Conservation (phyloP, 2,113 vertebrate species). For the Menidia beryllina region DNA sequence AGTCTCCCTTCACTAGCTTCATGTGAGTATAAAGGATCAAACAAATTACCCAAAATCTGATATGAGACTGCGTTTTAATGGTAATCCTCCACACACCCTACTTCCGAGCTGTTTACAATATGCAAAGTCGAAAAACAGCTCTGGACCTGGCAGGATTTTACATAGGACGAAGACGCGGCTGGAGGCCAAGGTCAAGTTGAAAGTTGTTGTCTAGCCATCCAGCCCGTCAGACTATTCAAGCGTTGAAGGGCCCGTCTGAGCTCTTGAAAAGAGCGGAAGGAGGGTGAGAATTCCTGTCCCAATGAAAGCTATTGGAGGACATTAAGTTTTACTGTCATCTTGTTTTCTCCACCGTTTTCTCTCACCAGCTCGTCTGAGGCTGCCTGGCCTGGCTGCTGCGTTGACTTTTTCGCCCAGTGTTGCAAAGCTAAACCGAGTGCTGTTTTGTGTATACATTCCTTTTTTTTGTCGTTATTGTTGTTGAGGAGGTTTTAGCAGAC, state of each 20-base stretch:
- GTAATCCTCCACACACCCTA: not conserved
- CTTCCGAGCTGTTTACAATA: slow-evolving; percentile 68
- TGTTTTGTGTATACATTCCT: not conserved
- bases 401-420: slow-evolving; percentile 1
- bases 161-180: slow-evolving; percentile 85
- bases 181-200: slow-evolving; percentile 99
- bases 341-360: slow-evolving; percentile 58
- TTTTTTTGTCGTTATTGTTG: not conserved
- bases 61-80: not conserved
- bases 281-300: slow-evolving; percentile 80
- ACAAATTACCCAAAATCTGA: slow-evolving; percentile 1
- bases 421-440: slow-evolving; percentile 35
- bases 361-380: slow-evolving; percentile 41
- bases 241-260: slow-evolving; percentile 78
- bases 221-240: slow-evolving; percentile 84
- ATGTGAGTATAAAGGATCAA: not conserved
- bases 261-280: slow-evolving; percentile 76
- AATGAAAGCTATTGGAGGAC: slow-evolving; percentile 77
- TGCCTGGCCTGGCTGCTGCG: slow-evolving; percentile 21
- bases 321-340: slow-evolving; percentile 79
- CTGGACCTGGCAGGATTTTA: slow-evolving; percentile 76
- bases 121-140: slow-evolving; percentile 64
- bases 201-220: slow-evolving; percentile 89
- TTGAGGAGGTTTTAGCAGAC: slow-evolving; percentile 52
- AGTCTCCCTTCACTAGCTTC: not conserved